Conservation (phyloP, 2,113 vertebrate genomes). For the Cygnus buccinator region DNA sequence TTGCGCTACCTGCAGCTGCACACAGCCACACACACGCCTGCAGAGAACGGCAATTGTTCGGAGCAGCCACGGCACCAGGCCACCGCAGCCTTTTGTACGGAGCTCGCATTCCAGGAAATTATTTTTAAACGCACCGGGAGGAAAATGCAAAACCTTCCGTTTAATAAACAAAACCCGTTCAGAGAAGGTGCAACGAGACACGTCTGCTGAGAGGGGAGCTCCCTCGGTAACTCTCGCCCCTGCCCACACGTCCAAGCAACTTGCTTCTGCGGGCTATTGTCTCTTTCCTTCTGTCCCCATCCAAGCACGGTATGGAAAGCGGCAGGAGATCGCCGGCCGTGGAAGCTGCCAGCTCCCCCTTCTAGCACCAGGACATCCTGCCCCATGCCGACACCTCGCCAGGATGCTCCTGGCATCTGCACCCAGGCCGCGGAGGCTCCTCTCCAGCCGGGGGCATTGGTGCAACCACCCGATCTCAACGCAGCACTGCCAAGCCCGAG, state of each 20-base stretch:
- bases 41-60: background rate
- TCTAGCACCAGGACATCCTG: background rate
- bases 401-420: constrained; percentile 8
- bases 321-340: background rate
- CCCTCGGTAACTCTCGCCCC: background rate
- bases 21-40: background rate
- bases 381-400: background rate
- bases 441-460: background rate
- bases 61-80: background rate
- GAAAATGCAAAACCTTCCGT: background rate
- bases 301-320: background rate
- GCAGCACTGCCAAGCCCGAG: background rate
- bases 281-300: background rate
- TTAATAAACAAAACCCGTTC: background rate
- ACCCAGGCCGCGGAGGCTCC: background rate
- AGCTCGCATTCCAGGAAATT: background rate
- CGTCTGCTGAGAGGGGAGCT: background rate
- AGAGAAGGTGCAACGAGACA: background rate
- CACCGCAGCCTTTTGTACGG: background rate
- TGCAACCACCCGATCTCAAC: background rate
- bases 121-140: background rate
- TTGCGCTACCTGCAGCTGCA: background rate
- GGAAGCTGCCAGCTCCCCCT: background rate
- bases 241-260: background rate
- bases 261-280: constrained; percentile 49